These are phyloP conservation scores for Tetanocera ferruginea DNA, from an alignment of 2,888 invertebrate species.

Conservation along the genomic window DNA sequence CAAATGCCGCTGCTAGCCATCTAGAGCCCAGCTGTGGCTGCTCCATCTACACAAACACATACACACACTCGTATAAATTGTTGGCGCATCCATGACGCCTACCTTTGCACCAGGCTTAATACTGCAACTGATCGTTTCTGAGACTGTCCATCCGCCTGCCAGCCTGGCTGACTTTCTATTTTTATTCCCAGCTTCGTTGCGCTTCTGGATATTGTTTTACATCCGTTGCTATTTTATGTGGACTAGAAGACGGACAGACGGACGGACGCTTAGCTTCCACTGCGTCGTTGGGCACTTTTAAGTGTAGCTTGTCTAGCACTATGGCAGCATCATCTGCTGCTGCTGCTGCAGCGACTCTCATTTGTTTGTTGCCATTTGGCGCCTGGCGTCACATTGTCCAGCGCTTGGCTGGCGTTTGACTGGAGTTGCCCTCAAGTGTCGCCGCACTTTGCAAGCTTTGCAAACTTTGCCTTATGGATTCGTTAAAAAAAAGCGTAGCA, in stretches of 20 bases:
- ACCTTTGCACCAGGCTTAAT: not conserved
- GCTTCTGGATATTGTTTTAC: constrained; percentile 2
- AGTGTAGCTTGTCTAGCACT: constrained; percentile 15
- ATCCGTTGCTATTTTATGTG: not conserved
- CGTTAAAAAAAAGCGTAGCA: not conserved
- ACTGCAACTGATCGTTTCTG: not conserved
- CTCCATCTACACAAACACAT: not conserved
- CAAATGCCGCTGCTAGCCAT: constrained; percentile 58
- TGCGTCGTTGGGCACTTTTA: not conserved
- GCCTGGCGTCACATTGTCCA: constrained; percentile 58
- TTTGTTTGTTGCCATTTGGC: constrained; percentile 52
- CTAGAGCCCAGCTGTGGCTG: constrained; percentile 42
- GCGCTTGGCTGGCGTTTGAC: constrained; percentile 46
- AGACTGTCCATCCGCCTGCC: not conserved
- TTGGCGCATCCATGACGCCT: not conserved
- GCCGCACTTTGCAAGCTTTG: constrained; percentile 14
- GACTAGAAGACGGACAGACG: no score
- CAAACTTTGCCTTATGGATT: constrained; percentile 17
- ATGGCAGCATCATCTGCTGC: not conserved
- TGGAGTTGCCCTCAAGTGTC: constrained; percentile 39
- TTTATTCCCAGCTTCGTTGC: not conserved
- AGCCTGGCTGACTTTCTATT: not conserved
- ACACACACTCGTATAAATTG: not conserved
- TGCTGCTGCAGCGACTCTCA: not conserved
- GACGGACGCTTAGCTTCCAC: no score